Conservation (phyloP, 2,113 vertebrate genomes). For the Rhipidura dahli region DNA sequence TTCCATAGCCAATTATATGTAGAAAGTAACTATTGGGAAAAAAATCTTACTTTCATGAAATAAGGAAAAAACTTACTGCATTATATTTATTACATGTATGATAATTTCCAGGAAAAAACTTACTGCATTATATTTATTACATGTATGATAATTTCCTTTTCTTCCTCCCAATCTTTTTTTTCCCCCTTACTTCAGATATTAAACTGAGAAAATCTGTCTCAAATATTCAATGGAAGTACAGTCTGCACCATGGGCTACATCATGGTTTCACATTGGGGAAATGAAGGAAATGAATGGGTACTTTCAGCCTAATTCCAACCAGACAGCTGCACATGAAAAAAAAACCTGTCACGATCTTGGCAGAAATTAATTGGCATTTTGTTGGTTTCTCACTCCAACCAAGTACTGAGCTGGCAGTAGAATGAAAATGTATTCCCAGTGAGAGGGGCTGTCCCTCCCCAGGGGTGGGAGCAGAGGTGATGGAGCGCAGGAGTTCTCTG, state of each 20-base stretch:
- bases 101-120: not conserved
- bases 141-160: not conserved
- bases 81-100: not conserved
- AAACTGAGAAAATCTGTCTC: not conserved
- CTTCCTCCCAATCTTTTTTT: not conserved
- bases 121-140: not conserved
- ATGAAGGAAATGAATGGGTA: not conserved
- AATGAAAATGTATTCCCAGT: not conserved
- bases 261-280: not conserved
- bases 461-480: not conserved
- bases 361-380: not conserved
- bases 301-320: not conserved
- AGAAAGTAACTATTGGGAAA: not conserved
- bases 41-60: not conserved
- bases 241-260: not conserved
- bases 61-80: not conserved
- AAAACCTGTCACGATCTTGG: not conserved
- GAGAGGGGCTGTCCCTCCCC: not conserved
- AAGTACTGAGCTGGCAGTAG: not conserved
- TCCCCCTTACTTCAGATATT: not conserved
- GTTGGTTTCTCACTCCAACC: not conserved
- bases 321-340: not conserved
- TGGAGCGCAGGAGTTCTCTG: rapidly evolving
- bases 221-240: not conserved
- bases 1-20: not conserved